These are phyloP conservation scores for Notarius lentiginosus DNA, from an alignment of 2,113 vertebrate genomes.

Conservation along the genomic window DNA sequence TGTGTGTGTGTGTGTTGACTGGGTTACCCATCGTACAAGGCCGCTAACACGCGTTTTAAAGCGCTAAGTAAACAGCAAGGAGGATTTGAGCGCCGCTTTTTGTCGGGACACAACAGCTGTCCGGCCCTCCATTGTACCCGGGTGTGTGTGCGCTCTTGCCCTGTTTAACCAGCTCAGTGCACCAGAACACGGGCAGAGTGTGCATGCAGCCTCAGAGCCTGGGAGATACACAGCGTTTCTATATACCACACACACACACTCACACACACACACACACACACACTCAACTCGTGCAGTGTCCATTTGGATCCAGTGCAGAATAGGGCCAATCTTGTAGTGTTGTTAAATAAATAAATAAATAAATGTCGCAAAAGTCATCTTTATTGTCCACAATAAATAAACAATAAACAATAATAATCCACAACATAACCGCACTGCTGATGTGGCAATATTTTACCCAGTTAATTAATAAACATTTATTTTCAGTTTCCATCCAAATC, in stretches of 20 bases:
- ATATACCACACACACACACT: not conserved
- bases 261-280: not conserved
- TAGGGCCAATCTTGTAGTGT: not conserved
- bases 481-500: not conserved
- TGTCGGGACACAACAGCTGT: constrained; percentile 83
- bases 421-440: not conserved
- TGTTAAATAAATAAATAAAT: not conserved
- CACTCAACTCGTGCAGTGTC: not conserved
- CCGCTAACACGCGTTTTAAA: constrained; percentile 42
- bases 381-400: not conserved
- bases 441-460: not conserved
- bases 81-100: constrained; percentile 81
- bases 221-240: not conserved
- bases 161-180: constrained; percentile 78
- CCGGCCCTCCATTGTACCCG: constrained; percentile 86
- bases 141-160: constrained; percentile 79
- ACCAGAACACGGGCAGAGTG: constrained; percentile 83
- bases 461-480: not conserved
- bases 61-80: constrained; percentile 84
- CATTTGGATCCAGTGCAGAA: not conserved
- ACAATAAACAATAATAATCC: not conserved
- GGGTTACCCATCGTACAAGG: not conserved
- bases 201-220: constrained; percentile 60
- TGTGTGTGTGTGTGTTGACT: not conserved
- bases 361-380: not conserved